Percentiles rank a stretch among this genome's conserved stretches.
These are phyloP conservation scores for Orthosia gracilis DNA, from an alignment of 2,888 invertebrate genomes.

Conservation along the genomic window DNA sequence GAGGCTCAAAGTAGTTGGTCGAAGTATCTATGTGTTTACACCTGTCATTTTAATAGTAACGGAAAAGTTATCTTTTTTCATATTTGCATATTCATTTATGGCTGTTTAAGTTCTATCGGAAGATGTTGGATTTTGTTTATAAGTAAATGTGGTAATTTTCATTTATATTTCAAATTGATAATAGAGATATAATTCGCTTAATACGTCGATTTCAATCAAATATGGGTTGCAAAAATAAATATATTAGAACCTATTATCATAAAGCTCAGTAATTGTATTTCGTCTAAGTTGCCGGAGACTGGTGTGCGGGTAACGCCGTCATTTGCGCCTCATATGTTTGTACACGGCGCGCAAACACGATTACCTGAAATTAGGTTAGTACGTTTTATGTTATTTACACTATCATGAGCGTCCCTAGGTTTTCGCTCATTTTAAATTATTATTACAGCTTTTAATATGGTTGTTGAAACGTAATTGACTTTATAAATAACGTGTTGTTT, in stretches of 20 bases:
- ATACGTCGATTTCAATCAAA: background rate
- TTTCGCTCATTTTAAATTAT: slow-evolving; percentile 61
- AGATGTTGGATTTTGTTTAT: no score
- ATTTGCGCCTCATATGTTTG: slow-evolving; percentile 86
- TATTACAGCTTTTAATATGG: slow-evolving; percentile 57
- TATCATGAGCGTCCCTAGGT: slow-evolving; percentile 57
- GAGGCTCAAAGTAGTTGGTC: slow-evolving; percentile 36
- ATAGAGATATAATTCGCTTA: background rate
- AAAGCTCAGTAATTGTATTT: slow-evolving; percentile 66
- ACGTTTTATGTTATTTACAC: slow-evolving; percentile 85
- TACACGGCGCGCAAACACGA: slow-evolving; percentile 85
- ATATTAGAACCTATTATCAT: slow-evolving; percentile 56
- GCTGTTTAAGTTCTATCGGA: background rate
- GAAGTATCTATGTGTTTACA: background rate
- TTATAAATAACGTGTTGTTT: slow-evolving; percentile 33
- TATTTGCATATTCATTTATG: background rate
- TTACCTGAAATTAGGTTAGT: slow-evolving; percentile 89
- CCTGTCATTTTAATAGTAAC: background rate
- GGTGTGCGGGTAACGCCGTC: slow-evolving; percentile 77
- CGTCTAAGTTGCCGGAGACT: slow-evolving; percentile 65
- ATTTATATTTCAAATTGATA: background rate
- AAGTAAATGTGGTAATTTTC: background rate
- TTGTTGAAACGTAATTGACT: slow-evolving; percentile 50
- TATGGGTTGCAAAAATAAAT: slow-evolving; percentile 35
- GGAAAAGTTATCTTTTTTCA: background rate